Evolutionary conservation across 1,140 invertebrate genomes (phyloP), one percentile per base, ranked within the genome.

Genomic region (Neomicropteryx cornuta): DNA sequence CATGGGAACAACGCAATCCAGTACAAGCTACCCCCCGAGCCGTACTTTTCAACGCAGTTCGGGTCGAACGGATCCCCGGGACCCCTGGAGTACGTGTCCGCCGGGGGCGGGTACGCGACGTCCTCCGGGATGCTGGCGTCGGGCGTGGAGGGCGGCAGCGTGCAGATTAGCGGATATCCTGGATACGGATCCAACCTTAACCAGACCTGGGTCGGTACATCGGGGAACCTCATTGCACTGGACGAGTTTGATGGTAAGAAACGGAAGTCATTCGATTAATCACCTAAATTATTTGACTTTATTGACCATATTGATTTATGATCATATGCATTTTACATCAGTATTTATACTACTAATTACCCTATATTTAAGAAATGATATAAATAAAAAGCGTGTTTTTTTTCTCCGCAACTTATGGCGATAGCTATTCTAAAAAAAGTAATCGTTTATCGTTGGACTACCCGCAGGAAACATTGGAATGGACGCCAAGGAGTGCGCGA

Each of bases 401-500:
- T n/a, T n/a, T n/a, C n/a, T n/a, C n/a, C n/a, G n/a, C n/a, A n/a
- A n/a, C n/a, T n/a, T n/a, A n/a, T n/a, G n/a, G n/a, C n/a, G n/a
- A n/a, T n/a, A n/a, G n/a, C n/a, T n/a, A n/a, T n/a, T n/a, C n/a
- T n/a, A n/a, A n/a, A n/a, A n/a, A n/a, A n/a, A n/a, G n/a, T n/a
- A n/a, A n/a, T n/a, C n/a, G n/a, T n/a, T n/a, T n/a, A n/a, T n/a
- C n/a, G n/a, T n/a, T n/a, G n/a, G n/a, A n/a, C 13, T 36, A 11
- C 41, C 28, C 39, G 19, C 48, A 56, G 56, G 44, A 16, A 61
- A 61, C 60, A 51, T 57, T 17, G 57, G 58, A 42, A 62, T 65
- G 56, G 65, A 63, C 30, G 72, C 71, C 39, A 88, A 75, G 66
- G 91, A 82, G 68, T 96, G 91, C 58, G 83, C 88, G 22, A 91